These are phyloP conservation scores for Echeneis naucrates DNA, from an alignment of 2,797 vertebrate species.

Conservation along the genomic window DNA sequence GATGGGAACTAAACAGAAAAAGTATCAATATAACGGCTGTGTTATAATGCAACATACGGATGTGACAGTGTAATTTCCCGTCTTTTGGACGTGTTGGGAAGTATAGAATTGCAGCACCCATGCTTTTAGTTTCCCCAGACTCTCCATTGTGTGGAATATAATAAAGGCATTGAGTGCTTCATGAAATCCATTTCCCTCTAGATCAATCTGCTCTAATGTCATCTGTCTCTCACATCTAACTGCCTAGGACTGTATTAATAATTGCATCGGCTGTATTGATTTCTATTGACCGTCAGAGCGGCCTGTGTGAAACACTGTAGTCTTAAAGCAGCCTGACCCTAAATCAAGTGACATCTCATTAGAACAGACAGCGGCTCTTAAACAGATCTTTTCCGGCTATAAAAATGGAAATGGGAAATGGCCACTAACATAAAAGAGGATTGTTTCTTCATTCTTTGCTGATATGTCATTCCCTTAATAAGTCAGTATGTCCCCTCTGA, in stretches of 20 bases:
- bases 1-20: conserved; percentile 14
- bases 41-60: conserved; percentile 31
- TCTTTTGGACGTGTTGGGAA: conserved; percentile 31
- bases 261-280: conserved; percentile 88
- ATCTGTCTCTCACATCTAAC: conserved; percentile 87
- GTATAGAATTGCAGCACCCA: conserved; percentile 44
- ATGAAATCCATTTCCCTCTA: conserved; percentile 85
- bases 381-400: conserved; percentile 78
- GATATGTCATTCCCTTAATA: conserved; percentile 57
- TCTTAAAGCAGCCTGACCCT: conserved; percentile 78
- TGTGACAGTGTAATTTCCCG: conserved; percentile 50
- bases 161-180: conserved; percentile 83
- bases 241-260: conserved; percentile 87
- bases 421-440: conserved; percentile 68
- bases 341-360: conserved; percentile 90
- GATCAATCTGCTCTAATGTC: conserved; percentile 89
- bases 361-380: conserved; percentile 79
- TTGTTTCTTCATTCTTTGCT: conserved; percentile 75
- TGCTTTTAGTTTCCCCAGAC: conserved; percentile 49
- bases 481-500: conserved; percentile 54
- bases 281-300: conserved; percentile 82
- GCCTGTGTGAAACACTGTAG: conserved; percentile 73
- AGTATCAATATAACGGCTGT: conserved; percentile 13
- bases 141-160: conserved; percentile 77
- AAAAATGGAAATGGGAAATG: conserved; percentile 81